These are phyloP conservation scores for Phycodurus eques DNA, from an alignment of 2,113 vertebrate genomes.

Conservation along the genomic window DNA sequence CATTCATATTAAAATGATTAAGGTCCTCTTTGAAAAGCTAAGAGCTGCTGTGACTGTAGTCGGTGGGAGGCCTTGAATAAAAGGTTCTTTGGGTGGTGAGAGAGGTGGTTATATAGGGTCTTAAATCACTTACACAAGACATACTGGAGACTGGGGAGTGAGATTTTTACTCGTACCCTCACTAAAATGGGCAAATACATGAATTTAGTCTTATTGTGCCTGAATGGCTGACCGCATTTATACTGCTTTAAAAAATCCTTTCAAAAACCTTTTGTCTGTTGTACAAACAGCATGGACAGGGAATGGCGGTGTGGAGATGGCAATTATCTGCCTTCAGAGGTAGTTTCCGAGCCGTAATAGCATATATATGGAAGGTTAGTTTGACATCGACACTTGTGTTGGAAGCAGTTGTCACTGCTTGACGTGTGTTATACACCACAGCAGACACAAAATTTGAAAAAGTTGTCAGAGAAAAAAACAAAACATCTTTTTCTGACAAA, in stretches of 20 bases:
- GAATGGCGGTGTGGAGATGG: not conserved
- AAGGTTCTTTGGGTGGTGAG: slow-evolving; percentile 39
- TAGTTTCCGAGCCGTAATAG: not conserved
- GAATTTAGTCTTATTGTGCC: not conserved
- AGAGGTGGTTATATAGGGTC: slow-evolving; percentile 40
- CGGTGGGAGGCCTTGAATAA: slow-evolving; percentile 61
- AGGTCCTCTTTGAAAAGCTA: slow-evolving; percentile 68
- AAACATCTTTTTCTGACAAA: too few species aligned
- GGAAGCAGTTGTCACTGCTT: not conserved
- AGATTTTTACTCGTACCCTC: not conserved
- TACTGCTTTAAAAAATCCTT: not conserved
- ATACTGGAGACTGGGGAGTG: not conserved
- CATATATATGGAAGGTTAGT: not conserved
- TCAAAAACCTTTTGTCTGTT: not conserved
- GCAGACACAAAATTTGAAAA: too few species aligned
- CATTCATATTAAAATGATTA: slow-evolving; percentile 78
- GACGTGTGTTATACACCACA: not conserved
- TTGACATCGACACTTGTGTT: not conserved
- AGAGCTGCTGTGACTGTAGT: slow-evolving; percentile 58
- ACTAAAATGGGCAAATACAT: not conserved
- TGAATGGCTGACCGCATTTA: not conserved
- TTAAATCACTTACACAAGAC: slow-evolving; percentile 49
- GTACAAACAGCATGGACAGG: not conserved
- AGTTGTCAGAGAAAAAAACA: too few species aligned
- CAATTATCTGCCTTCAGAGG: not conserved